phyloP scores from a whole-genome alignment of 1,140 invertebrate genomes.

The Macrobrachium nipponense region DNA sequence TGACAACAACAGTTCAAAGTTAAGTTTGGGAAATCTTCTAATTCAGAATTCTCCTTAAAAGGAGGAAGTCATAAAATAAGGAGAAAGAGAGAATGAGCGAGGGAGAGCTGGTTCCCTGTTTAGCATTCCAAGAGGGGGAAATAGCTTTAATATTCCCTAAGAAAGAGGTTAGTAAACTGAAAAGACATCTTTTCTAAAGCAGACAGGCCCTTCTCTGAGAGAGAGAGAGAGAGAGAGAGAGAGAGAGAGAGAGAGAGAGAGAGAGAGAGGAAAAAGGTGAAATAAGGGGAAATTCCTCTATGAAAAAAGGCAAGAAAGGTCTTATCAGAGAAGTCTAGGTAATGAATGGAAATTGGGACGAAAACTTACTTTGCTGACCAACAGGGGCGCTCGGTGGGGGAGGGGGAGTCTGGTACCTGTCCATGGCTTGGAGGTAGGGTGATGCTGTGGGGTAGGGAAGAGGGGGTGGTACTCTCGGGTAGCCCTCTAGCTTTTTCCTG shows the following conservation, averaged over 20 bases:
- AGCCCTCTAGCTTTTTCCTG: neutral
- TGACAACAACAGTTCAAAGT: too few species aligned
- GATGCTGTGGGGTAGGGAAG: neutral
- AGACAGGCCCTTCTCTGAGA: too few species aligned
- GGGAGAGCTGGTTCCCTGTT: too few species aligned
- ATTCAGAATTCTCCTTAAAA: too few species aligned
- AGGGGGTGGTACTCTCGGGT: neutral
- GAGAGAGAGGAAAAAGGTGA: neutral
- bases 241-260: neutral
- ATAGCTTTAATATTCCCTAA: too few species aligned
- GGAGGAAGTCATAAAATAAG: too few species aligned
- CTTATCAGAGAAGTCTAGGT: neutral
- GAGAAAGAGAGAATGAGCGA: too few species aligned
- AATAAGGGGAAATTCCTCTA: neutral
- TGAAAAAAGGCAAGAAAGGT: neutral
- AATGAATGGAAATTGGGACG: slow-evolving; percentile 52
- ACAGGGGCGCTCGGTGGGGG: neutral
- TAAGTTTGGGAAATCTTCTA: too few species aligned
- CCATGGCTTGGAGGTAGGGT: neutral
- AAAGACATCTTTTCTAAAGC: too few species aligned
- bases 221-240: too few species aligned
- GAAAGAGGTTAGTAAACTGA: too few species aligned
- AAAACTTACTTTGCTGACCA: slow-evolving; percentile 53
- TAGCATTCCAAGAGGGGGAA: too few species aligned
- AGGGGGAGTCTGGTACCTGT: neutral